Conservation (phyloP, 2,113 vertebrate genomes). For the Egretta garzetta region DNA sequence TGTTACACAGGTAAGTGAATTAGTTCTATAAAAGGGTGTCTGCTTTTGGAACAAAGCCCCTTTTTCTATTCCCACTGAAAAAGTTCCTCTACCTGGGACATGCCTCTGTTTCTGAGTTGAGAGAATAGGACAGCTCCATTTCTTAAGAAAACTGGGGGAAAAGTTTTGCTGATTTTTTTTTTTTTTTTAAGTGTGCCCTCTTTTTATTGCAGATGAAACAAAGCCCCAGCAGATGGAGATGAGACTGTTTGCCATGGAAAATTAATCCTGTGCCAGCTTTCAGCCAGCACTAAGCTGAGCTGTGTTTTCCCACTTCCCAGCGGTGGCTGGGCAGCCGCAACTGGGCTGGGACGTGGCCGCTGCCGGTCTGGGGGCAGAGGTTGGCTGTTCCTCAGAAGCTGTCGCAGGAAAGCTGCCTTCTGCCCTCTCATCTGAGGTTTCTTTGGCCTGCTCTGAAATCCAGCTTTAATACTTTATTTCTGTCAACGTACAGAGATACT, state of each 20-base stretch:
- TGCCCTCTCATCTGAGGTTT: background rate
- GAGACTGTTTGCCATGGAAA: background rate
- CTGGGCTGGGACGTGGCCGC: fast-evolving
- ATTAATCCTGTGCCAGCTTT: background rate
- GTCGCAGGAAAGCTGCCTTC: background rate
- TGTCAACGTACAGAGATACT: background rate
- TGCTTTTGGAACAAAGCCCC: background rate
- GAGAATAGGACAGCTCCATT: background rate
- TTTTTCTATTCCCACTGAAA: background rate
- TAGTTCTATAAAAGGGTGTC: background rate
- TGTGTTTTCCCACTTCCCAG: fast-evolving
- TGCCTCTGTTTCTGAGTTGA: background rate
- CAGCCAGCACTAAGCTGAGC: fast-evolving
- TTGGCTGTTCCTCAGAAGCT: background rate
- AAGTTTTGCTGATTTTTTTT: background rate
- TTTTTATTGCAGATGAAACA: background rate
- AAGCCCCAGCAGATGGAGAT: background rate
- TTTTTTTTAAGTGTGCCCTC: background rate
- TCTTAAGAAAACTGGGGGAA: background rate
- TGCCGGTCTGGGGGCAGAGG: background rate
- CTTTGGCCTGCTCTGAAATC: background rate
- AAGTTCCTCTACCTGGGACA: background rate
- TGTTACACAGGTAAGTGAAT: background rate
- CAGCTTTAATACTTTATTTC: background rate
- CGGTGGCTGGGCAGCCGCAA: background rate